Evolutionary conservation across 2,113 vertebrate genomes (phyloP).

Genomic region (Rhineura floridana): DNA sequence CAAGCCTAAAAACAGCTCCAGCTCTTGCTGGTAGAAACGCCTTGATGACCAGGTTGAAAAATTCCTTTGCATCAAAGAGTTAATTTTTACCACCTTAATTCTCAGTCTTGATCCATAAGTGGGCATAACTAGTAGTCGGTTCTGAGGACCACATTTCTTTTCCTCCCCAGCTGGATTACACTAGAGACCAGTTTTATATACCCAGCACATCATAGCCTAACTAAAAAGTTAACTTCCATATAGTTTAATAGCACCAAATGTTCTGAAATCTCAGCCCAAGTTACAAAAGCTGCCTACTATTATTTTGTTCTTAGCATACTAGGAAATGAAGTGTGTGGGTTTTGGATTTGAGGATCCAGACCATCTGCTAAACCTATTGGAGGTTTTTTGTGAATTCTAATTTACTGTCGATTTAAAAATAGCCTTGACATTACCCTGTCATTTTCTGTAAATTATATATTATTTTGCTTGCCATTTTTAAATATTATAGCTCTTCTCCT

Average conservation of each 20-base stretch:
- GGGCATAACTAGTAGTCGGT: neutral
- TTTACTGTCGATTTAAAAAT: constrained; percentile 77
- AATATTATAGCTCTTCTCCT: constrained; percentile 71
- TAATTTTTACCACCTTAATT: neutral
- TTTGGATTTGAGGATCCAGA: constrained; percentile 73
- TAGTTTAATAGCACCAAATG: constrained; percentile 63
- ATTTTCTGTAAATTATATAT: constrained; percentile 79
- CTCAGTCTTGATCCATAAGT: neutral
- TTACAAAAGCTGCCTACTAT: constrained; percentile 56
- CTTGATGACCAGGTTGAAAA: neutral
- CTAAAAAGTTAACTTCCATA: constrained; percentile 59
- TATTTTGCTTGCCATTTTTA: constrained; percentile 77
- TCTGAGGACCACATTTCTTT: neutral
- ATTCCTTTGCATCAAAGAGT: neutral
- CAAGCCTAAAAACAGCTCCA: neutral
- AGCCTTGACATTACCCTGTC: constrained; percentile 74
- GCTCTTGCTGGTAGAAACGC: neutral
- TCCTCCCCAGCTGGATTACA: neutral
- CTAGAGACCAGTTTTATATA: constrained; percentile 37
- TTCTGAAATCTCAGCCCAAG: constrained; percentile 30
- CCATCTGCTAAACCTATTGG: constrained; percentile 78
- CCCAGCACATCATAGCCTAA: constrained; percentile 32
- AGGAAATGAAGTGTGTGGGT: constrained; percentile 72
- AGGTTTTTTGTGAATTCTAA: constrained; percentile 71
- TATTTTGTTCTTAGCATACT: constrained; percentile 68